Conservation (phyloP, 2,113 vertebrate genomes). For the Cavia aperea region DNA sequence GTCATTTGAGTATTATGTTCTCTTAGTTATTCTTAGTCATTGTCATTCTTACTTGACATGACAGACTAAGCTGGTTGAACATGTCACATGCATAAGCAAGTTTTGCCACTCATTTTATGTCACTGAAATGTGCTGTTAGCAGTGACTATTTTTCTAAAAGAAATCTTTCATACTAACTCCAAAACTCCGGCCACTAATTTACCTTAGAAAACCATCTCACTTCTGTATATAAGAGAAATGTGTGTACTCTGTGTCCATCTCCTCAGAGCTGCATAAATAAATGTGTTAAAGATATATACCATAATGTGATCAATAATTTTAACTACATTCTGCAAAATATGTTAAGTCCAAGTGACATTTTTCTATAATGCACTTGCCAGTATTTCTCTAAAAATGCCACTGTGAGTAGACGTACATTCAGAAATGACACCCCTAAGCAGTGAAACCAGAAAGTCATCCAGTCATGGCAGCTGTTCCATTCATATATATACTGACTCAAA, state of each 20-base stretch:
- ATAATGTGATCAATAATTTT: not conserved
- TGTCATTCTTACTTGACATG: not conserved
- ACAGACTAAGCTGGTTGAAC: not conserved
- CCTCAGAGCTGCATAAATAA: not conserved
- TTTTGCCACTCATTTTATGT: not conserved
- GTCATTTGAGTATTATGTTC: not conserved
- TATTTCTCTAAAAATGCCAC: not conserved
- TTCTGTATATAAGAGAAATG: not conserved
- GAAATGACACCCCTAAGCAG: not conserved
- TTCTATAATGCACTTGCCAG: not conserved
- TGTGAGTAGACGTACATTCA: not conserved
- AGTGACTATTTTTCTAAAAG: not conserved
- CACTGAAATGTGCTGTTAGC: not conserved
- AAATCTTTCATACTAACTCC: not conserved
- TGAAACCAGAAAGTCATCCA: not conserved
- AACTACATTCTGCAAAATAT: not conserved
- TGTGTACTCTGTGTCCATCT: not conserved
- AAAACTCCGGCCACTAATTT: not conserved
- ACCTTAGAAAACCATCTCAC: not conserved
- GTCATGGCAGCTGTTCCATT: not conserved
- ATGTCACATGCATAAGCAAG: not conserved
- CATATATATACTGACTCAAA: not conserved
- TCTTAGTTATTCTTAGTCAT: not conserved
- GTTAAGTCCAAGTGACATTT: not conserved
- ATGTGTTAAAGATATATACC: not conserved